Base-by-base conservation (phyloP, 37 sponge, comb jelly and placozoan species). In the Diacarnus erythraeanus region DNA sequence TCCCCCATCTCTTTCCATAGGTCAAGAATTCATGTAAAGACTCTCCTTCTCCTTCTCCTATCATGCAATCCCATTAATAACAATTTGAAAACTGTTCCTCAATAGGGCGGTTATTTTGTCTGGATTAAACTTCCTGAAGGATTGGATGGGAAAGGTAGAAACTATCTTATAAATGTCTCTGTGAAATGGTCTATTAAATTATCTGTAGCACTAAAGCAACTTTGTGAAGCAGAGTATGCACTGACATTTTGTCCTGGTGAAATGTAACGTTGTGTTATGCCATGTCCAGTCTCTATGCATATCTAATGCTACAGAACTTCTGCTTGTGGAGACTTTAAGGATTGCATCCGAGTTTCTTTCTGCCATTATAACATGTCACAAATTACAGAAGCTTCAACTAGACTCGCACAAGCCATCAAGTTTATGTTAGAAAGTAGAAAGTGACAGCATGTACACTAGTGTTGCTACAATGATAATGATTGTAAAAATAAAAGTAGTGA, bases 51-150 rank as follows among this genome's bases (percentile, higher is more conserved):
- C n/a, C 17, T 31, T 81, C 15, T 67, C 0, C 60, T 29, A 1
- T 38, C 37, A 57, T n/a, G n/a, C n/a, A n/a, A n/a, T n/a, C n/a
- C n/a, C n/a, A n/a, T n/a, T n/a, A n/a, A n/a, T n/a, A n/a, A n/a
- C n/a, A n/a, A n/a, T n/a, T n/a, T n/a, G n/a, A n/a, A n/a, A n/a
- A n/a, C n/a, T n/a, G n/a, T n/a, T n/a, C n/a, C n/a, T n/a, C n/a
- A n/a, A 12, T 38, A 92, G 88, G 92, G 92, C 60, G 92, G 92
- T 1, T 92, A 87, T 38, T 92, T 87, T 39, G 26, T 86, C 21
- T 91, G 92, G 92, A 33, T 91, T 23, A 64, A 64, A 25, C 88
- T 91, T 2, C 92, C 92, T 26, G 56, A 64, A 21, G 71, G 76
- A 1, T 12, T 87, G 41, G 36, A 75, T 42, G 88, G 69, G 9